These are phyloP conservation scores for Lapara coniferarum DNA, from an alignment of 2,888 invertebrate genomes.

Conservation along the genomic window DNA sequence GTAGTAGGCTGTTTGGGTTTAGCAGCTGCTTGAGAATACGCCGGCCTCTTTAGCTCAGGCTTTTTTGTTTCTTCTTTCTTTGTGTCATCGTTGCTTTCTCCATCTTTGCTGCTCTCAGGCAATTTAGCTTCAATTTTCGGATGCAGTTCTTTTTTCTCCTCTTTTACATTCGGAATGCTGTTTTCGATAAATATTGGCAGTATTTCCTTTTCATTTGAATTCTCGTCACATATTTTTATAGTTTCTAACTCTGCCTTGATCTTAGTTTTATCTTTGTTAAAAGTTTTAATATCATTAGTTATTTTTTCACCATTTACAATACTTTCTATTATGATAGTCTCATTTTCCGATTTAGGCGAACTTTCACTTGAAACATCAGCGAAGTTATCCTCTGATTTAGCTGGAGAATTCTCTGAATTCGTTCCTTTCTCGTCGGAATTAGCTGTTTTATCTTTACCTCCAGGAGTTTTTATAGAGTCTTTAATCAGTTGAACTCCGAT, in stretches of 20 bases:
- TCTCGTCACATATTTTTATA: constrained; percentile 15
- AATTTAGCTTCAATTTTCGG: background rate
- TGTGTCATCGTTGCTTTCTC: constrained; percentile 26
- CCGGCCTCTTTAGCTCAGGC: constrained; percentile 61
- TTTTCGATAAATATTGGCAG: background rate
- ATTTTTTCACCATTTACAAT: constrained; percentile 29
- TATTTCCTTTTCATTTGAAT: constrained; percentile 25
- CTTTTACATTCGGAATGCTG: background rate
- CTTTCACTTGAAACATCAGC: constrained; percentile 69
- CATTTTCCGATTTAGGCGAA: constrained; percentile 55
- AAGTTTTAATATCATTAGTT: constrained; percentile 9
- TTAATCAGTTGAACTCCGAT: background rate
- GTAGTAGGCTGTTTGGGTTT: constrained; percentile 68
- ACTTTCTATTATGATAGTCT: constrained; percentile 32
- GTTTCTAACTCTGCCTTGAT: constrained; percentile 1
- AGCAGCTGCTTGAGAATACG: constrained; percentile 80
- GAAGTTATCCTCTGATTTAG: constrained; percentile 71
- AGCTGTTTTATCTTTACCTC: background rate
- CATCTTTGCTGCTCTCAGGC: background rate
- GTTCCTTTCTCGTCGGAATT: constrained; percentile 44
- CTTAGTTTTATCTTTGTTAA: background rate
- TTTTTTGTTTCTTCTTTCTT: constrained; percentile 57
- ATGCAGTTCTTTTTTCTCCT: background rate
- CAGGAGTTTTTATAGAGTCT: background rate
- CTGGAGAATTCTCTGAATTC: constrained; percentile 54